These are phyloP conservation scores for Brachionus manjavacas DNA, from an alignment of 1,140 invertebrate species.

Conservation along the genomic window DNA sequence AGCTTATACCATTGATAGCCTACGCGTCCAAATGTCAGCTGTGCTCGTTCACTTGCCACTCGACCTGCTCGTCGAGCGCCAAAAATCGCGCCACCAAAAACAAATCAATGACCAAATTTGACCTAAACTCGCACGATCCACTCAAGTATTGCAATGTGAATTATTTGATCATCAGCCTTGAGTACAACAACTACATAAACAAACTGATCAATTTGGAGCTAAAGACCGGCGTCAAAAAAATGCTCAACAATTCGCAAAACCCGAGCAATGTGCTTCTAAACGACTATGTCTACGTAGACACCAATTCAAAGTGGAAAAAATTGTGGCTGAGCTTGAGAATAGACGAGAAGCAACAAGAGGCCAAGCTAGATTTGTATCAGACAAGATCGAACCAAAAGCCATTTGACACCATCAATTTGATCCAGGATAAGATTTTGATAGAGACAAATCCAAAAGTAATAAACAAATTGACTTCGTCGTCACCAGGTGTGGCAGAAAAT, in stretches of 20 bases:
- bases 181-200: slow-evolving; percentile 40
- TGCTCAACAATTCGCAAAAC: neutral
- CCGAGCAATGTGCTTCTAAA: neutral
- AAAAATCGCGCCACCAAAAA: slow-evolving; percentile 30
- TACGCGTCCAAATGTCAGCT: slow-evolving; percentile 41
- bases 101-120: neutral
- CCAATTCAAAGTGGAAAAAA: slow-evolving; percentile 33
- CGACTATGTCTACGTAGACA: slow-evolving; percentile 21
- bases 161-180: slow-evolving; percentile 10
- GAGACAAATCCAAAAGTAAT: slow-evolving; percentile 30
- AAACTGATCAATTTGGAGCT: slow-evolving; percentile 27
- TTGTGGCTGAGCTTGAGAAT: slow-evolving; percentile 27
- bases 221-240: neutral
- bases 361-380: slow-evolving; percentile 27
- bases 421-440: slow-evolving; percentile 13
- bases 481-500: neutral
- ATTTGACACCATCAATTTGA: slow-evolving; percentile 36
- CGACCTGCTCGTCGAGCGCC: slow-evolving; percentile 23
- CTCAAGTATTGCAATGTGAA: slow-evolving; percentile 28
- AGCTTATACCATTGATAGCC: slow-evolving; percentile 29
- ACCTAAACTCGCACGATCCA: neutral
- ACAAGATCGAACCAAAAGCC: slow-evolving; percentile 34
- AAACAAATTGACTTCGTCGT: neutral
- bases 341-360: slow-evolving; percentile 13
- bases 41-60: slow-evolving; percentile 38